Evolutionary conservation across 2,113 vertebrate genomes (phyloP).

Genomic region (Delphinapterus leucas): DNA sequence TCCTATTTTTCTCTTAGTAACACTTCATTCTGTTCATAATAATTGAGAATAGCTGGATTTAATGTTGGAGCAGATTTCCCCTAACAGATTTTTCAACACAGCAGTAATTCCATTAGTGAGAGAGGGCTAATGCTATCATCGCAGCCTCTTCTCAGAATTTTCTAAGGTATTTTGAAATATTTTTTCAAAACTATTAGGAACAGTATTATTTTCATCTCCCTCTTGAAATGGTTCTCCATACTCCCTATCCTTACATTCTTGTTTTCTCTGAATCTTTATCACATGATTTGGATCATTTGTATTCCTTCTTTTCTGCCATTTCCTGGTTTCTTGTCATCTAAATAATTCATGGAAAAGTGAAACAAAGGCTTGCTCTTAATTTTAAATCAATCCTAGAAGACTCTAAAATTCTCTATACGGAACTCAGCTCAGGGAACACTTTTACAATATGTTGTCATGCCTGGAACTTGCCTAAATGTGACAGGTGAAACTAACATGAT

Average conservation of each 20-base stretch:
- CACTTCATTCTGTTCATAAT: background rate
- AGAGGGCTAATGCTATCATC: background rate
- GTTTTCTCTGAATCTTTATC: background rate
- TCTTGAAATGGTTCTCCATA: background rate
- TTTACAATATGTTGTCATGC: background rate
- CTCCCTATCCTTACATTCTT: background rate
- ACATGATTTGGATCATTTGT: conserved; percentile 21
- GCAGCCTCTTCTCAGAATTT: background rate
- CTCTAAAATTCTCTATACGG: background rate
- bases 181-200: background rate
- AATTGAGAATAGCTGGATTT: background rate
- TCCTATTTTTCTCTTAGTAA: conserved; percentile 12
- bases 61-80: background rate
- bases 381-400: background rate
- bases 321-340: conserved; percentile 1
- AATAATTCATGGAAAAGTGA: conserved; percentile 49
- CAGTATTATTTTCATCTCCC: background rate
- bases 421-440: background rate
- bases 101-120: background rate
- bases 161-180: background rate
- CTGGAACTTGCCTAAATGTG: background rate
- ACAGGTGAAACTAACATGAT: background rate
- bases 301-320: background rate
- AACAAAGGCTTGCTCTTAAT: conserved; percentile 11
- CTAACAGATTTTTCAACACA: background rate